Base-by-base conservation (phyloP, 2,797 vertebrate genomes). In the Percopsis omiscomaycus region DNA sequence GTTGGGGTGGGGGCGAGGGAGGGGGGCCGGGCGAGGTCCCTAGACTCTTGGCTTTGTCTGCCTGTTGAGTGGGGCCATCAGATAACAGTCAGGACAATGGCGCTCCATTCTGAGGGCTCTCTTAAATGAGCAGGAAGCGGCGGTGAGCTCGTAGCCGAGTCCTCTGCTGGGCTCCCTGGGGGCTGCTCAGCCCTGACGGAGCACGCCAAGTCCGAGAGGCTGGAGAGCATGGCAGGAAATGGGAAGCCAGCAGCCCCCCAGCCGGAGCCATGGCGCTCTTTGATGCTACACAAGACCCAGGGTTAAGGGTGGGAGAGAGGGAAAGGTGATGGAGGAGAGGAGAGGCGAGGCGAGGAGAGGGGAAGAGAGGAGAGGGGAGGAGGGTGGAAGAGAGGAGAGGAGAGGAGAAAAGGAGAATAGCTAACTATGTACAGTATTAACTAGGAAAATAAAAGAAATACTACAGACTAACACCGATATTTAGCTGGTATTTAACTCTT, bases 1-100 rank as follows among this genome's bases (percentile, higher is more conserved):
- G 16, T 37, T 8, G 54, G 64, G 69, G 59, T 9, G 15, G 29
- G 30, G 29, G 14, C 11, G 55, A 5, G 52, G 66, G 51, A 65
- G 44, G 60, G 51, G 28, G 16, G 30, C 13, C 46, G 66, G 68
- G 79, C 71, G 66, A 74, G 60, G 66, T 73, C 84, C 77, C 80
- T 80, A 79, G 86, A 75, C 84, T 79, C 80, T 83, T 82, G 84
- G 89, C 92, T 92, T 92, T 92, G 92, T 92, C 89, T 91, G 87
- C 83, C 47, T 90, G 85, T 87, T 84, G 84, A 86, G 81, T 82
- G 83, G 77, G 82, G 85, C 92, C 92, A 94, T 93, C 93, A 91
- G 93, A 94, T 93, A 93, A 93, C 87, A 83, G 84, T 71, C 78
- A 85, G 91, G 91, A 94, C 92, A 94, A 94, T 94, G 84, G 93